Evolutionary conservation across 2,888 invertebrate genomes (phyloP).

Genomic region (Hedychridium roseum): DNA sequence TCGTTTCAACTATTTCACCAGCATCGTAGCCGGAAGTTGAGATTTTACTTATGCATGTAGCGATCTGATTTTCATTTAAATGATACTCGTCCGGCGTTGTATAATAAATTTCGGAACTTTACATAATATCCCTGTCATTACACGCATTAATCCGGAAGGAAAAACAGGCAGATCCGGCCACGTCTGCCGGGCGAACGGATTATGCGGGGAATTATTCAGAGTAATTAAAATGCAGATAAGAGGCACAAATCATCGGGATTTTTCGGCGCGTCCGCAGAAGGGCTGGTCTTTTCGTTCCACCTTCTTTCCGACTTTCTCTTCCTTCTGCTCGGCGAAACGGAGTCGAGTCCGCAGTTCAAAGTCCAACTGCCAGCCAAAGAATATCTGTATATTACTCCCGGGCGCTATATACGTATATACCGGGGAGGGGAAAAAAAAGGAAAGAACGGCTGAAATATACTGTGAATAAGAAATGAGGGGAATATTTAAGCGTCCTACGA

Average conservation of each 20-base stretch:
- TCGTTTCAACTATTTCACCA: too few relatives aligned
- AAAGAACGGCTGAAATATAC: conserved; percentile 58
- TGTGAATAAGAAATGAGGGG: conserved; percentile 58
- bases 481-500: conserved; percentile 51
- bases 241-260: conserved; percentile 61
- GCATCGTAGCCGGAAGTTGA: too few relatives aligned
- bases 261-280: conserved; percentile 44
- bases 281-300: conserved; percentile 12
- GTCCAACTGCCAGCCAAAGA: conserved; percentile 37
- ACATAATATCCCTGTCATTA: too few relatives aligned
- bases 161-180: too few relatives aligned
- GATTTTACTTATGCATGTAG: too few relatives aligned
- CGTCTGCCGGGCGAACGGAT: conserved; percentile 43
- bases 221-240: conserved; percentile 64
- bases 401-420: not conserved
- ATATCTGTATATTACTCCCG: conserved; percentile 48
- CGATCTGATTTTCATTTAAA: too few relatives aligned
- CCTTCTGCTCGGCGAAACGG: conserved; percentile 5
- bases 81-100: too few relatives aligned
- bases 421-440: conserved; percentile 41
- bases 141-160: too few relatives aligned
- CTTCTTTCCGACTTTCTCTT: conserved; percentile 9
- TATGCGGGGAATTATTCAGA: conserved; percentile 59
- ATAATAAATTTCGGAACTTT: too few relatives aligned
- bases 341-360: conserved; percentile 28